A percentile compares a stretch with the other conserved stretches of the same genome.
Conservation (phyloP, 1,140 invertebrate species). For the Leptinotarsa lineolata region DNA sequence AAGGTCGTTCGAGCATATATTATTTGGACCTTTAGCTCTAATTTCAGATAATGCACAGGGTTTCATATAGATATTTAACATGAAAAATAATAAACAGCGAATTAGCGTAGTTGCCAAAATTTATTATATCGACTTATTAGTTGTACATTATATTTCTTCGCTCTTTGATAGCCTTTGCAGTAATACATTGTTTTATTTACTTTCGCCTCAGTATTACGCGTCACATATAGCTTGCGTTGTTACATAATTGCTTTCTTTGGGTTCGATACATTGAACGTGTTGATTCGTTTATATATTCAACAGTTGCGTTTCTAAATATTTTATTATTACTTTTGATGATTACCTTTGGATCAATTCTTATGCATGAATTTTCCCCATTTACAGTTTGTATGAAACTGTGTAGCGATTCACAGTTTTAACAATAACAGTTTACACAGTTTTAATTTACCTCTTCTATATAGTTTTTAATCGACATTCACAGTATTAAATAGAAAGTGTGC, state of each 20-base stretch:
- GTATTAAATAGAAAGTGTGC: too few relatives aligned
- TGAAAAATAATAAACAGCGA: constrained; percentile 36
- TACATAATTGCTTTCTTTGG: background rate
- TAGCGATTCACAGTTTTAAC: too few relatives aligned
- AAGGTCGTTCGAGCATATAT: constrained; percentile 22
- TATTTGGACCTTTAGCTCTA: constrained; percentile 27
- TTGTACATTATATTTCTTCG: background rate
- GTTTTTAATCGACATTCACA: too few relatives aligned
- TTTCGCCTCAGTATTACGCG: constrained; percentile 32
- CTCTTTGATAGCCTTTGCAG: constrained; percentile 3
- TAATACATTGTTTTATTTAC: constrained; percentile 28
- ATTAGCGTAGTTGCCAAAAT: constrained; percentile 37
- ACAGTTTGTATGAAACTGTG: too few relatives aligned
- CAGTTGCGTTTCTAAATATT: too few relatives aligned
- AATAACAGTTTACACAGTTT: too few relatives aligned
- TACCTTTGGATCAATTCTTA: too few relatives aligned
- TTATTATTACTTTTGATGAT: too few relatives aligned
- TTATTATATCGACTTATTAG: constrained; percentile 23
- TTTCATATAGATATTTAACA: constrained; percentile 40
- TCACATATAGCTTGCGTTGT: background rate
- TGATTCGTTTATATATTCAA: too few relatives aligned
- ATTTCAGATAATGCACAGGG: constrained; percentile 43
- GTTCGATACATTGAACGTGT: background rate
- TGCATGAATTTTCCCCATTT: too few relatives aligned
- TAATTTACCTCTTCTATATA: too few relatives aligned